Conservation (phyloP, 2,797 vertebrate genomes). For the Pangasius larnaudii region DNA sequence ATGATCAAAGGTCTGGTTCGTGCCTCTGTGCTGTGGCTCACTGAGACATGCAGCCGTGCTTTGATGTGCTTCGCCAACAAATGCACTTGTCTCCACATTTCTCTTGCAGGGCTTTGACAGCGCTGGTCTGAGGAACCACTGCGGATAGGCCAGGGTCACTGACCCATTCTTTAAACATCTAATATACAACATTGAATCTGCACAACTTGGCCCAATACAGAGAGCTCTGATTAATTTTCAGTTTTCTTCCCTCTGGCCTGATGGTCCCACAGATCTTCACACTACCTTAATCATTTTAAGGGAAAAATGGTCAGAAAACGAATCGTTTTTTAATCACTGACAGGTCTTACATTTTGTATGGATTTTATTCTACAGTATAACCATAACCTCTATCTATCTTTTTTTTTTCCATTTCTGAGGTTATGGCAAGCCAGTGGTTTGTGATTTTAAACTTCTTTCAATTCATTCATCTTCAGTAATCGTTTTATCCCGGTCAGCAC, state of each 20-base stretch:
- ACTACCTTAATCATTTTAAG: not conserved
- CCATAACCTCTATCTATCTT: not conserved
- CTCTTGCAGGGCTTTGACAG: constrained; percentile 69
- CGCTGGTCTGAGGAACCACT: constrained; percentile 62
- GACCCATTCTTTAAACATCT: constrained; percentile 59
- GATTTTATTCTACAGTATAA: constrained; percentile 13
- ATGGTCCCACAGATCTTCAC: constrained; percentile 10
- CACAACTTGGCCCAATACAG: constrained; percentile 7
- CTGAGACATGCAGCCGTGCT: constrained; percentile 74
- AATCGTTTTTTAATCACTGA: constrained; percentile 19
- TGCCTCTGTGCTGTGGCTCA: constrained; percentile 75
- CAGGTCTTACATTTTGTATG: constrained; percentile 7
- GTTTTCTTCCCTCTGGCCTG: constrained; percentile 26
- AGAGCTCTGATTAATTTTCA: constrained; percentile 4
- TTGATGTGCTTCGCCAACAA: constrained; percentile 82
- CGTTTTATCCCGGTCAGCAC: not conserved
- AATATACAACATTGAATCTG: constrained; percentile 28
- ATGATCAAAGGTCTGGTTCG: constrained; percentile 80
- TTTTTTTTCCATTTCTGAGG: not conserved
- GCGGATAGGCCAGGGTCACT: constrained; percentile 63
- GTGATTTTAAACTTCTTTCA: not conserved
- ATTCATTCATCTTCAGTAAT: not conserved
- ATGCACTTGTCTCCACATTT: constrained; percentile 77
- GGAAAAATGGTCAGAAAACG: not conserved
- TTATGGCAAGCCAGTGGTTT: not conserved